A percentile compares a stretch with the other conserved stretches of the same genome.
phyloP scores from a whole-genome alignment of 2,113 vertebrate genomes.

The Setophaga coronata region DNA sequence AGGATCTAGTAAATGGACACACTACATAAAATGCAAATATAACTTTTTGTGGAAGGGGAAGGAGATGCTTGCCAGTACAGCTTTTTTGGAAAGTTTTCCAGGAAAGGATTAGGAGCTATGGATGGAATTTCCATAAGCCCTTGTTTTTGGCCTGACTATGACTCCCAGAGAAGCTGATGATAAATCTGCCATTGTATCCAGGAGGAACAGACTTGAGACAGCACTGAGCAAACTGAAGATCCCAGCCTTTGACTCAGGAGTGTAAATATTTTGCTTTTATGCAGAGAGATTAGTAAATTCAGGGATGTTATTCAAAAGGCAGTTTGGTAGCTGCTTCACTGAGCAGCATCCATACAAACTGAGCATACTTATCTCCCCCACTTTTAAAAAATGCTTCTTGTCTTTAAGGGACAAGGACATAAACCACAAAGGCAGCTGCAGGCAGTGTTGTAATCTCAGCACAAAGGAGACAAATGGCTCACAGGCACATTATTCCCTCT shows the following conservation, averaged over 20 bases:
- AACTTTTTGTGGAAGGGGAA: background rate
- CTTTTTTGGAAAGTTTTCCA: constrained; percentile 26
- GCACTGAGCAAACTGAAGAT: constrained; percentile 45
- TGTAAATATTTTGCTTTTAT: constrained; percentile 57
- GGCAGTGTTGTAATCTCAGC: background rate
- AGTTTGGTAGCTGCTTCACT: constrained; percentile 25
- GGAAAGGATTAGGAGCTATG: constrained; percentile 27
- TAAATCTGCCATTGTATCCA: constrained; percentile 57
- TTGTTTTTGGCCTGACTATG: constrained; percentile 29
- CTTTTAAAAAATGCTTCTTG: background rate
- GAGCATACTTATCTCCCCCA: background rate
- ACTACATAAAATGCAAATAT: background rate
- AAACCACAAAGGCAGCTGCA: background rate
- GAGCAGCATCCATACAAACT: background rate
- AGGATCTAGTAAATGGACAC: background rate
- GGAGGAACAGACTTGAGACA: constrained; percentile 38
- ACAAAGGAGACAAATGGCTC: background rate
- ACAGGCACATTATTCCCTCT: background rate
- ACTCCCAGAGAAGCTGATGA: constrained; percentile 44
- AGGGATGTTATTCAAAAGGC: constrained; percentile 17
- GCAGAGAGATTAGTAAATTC: constrained; percentile 46
- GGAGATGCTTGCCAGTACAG: background rate
- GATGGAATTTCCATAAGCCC: constrained; percentile 48
- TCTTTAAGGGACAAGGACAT: background rate
- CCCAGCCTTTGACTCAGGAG: constrained; percentile 35